Evolutionary conservation across 2,797 vertebrate species (phyloP).

Genomic region (Oreochromis grahami): DNA sequence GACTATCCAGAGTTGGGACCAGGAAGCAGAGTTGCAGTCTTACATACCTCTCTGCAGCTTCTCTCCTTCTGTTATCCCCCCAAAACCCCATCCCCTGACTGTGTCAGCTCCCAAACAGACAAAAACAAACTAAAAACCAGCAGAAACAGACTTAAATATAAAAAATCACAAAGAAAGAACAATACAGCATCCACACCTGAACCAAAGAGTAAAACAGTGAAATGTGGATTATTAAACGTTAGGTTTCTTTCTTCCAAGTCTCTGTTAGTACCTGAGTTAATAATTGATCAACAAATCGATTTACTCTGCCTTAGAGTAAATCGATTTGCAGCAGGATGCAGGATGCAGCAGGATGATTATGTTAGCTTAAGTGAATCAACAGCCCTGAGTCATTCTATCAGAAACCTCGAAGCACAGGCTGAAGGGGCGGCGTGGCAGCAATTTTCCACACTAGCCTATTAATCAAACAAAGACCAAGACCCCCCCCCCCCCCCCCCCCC

Average conservation of each 20-base stretch:
- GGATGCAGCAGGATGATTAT: background rate
- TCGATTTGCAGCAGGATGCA: too few relatives aligned
- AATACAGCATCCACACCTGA: background rate
- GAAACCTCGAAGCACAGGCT: background rate
- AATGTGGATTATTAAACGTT: background rate
- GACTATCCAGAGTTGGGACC: too few relatives aligned
- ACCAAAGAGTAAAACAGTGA: background rate
- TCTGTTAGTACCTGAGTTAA: background rate
- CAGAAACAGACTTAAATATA: too few relatives aligned
- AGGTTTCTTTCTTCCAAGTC: background rate
- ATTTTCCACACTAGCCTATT: background rate
- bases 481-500: rapidly evolving
- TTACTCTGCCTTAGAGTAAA: background rate
- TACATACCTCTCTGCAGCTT: too few relatives aligned
- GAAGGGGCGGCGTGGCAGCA: rapidly evolving
- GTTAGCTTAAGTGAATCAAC: background rate
- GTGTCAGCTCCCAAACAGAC: too few relatives aligned
- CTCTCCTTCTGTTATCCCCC: too few relatives aligned
- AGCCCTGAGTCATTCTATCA: background rate
- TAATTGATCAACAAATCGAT: background rate
- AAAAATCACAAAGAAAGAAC: too few relatives aligned
- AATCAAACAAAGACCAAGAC: background rate
- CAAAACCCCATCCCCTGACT: too few relatives aligned
- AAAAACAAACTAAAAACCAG: too few relatives aligned
- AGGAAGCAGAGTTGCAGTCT: too few relatives aligned